A percentile compares a stretch with the other conserved stretches of the same genome.
Evolutionary conservation across 2,113 vertebrate genomes (phyloP).

Genomic region (Etheostoma cragini): DNA sequence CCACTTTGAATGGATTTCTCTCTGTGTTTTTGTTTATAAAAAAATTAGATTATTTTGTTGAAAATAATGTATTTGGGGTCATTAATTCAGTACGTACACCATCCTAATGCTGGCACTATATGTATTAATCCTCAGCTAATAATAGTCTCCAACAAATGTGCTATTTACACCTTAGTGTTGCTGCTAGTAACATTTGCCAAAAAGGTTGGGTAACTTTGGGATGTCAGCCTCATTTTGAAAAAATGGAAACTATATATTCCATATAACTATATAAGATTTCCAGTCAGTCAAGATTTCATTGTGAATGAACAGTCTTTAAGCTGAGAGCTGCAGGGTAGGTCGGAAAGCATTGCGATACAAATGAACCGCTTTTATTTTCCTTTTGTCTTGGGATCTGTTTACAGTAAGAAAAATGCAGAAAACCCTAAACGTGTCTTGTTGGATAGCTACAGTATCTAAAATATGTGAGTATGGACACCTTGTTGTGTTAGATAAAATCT

Average conservation of each 20-base stretch:
- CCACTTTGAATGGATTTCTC: neutral
- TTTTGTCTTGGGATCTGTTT: neutral
- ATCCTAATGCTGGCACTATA: no score
- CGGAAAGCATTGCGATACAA: neutral
- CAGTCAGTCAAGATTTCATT: neutral
- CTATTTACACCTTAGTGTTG: neutral
- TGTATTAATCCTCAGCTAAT: neutral
- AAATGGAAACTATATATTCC: no score
- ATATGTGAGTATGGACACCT: neutral
- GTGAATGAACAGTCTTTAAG: neutral
- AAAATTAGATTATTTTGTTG: no score
- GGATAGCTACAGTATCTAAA: neutral
- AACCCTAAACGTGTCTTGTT: neutral
- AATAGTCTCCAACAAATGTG: neutral
- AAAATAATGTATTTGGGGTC: no score
- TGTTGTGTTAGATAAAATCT: constrained; percentile 1
- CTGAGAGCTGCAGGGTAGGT: neutral
- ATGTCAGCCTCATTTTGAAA: no score
- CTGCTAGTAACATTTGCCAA: neutral
- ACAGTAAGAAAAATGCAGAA: neutral
- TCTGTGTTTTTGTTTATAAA: neutral
- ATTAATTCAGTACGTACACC: no score
- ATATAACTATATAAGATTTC: no score
- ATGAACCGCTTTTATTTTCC: neutral
- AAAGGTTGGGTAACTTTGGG: neutral